Percentiles rank a stretch among this genome's conserved stretches.
Evolutionary conservation across 1,140 invertebrate genomes (phyloP).

Genomic region (Cydia fagiglandana): DNA sequence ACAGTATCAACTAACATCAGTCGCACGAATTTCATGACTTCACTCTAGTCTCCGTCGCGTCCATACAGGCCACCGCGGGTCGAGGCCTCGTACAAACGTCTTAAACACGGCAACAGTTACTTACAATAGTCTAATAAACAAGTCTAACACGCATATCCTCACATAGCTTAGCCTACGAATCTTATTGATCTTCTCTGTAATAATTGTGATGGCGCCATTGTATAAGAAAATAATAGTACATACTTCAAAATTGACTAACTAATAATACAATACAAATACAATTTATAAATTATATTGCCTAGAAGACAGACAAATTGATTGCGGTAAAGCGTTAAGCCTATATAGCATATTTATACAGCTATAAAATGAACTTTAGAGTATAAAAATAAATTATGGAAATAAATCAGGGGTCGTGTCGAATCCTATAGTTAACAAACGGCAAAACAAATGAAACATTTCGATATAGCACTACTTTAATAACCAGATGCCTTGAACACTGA

Average conservation of each 20-base stretch:
- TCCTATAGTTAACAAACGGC: slow-evolving; percentile 44
- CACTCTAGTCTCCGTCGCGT: slow-evolving; percentile 45
- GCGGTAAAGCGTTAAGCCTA: slow-evolving; percentile 63
- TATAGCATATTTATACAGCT: slow-evolving; percentile 72
- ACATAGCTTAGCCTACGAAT: slow-evolving; percentile 58
- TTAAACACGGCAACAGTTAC: slow-evolving; percentile 64
- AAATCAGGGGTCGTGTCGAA: slow-evolving; percentile 56
- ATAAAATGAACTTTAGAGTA: slow-evolving; percentile 52
- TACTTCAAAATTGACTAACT: slow-evolving; percentile 75
- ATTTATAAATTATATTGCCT: slow-evolving; percentile 59
- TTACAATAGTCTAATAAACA: slow-evolving; percentile 58
- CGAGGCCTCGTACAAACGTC: slow-evolving; percentile 48
- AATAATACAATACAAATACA: slow-evolving; percentile 64
- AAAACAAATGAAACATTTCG: slow-evolving; percentile 46
- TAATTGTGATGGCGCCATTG: slow-evolving; percentile 70
- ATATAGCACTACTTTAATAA: slow-evolving; percentile 45
- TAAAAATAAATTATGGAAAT: slow-evolving; percentile 71
- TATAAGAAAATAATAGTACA: slow-evolving; percentile 56
- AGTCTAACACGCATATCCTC: slow-evolving; percentile 62
- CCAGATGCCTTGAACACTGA: slow-evolving; percentile 38
- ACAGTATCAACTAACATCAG: slow-evolving; percentile 74
- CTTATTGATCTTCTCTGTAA: slow-evolving; percentile 51
- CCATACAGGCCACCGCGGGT: slow-evolving; percentile 45
- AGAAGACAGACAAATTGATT: slow-evolving; percentile 55
- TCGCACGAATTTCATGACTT: slow-evolving; percentile 57